A percentile compares a stretch with the other conserved stretches of the same genome.
Conservation (phyloP, 2,113 vertebrate species). For the Epinephelus moara region DNA sequence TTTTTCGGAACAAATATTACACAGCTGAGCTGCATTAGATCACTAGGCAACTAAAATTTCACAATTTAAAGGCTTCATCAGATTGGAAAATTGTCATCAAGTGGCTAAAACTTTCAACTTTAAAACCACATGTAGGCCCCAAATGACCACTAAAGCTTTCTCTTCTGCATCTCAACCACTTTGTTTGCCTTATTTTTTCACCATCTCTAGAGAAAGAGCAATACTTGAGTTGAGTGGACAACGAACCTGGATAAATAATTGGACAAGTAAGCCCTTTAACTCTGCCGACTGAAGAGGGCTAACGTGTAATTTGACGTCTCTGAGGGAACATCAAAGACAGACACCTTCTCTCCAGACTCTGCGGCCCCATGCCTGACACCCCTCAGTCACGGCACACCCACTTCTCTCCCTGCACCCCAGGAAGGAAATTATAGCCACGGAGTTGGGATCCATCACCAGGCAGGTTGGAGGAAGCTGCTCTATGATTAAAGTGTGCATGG, state of each 20-base stretch:
- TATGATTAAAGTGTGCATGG: constrained; percentile 75
- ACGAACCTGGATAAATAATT: constrained; percentile 30
- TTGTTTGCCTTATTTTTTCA: constrained; percentile 8
- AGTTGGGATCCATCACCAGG: constrained; percentile 71
- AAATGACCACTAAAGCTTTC: constrained; percentile 1
- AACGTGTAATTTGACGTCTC: constrained; percentile 57
- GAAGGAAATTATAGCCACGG: constrained; percentile 78
- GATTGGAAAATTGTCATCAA: constrained; percentile 1
- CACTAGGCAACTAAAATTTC: neutral
- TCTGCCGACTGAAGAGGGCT: constrained; percentile 3
- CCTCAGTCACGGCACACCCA: constrained; percentile 73
- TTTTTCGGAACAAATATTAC: constrained; percentile 7
- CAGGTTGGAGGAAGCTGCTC: constrained; percentile 72
- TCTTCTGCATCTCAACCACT: neutral
- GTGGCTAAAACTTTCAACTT: neutral
- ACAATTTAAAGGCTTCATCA: neutral
- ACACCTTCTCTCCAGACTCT: constrained; percentile 70
- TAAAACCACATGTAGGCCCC: constrained; percentile 7
- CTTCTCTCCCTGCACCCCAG: constrained; percentile 71
- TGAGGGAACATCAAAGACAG: constrained; percentile 57
- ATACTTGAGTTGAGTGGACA: constrained; percentile 12
- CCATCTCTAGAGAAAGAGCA: neutral
- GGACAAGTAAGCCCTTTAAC: constrained; percentile 30
- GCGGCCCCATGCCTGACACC: constrained; percentile 65
- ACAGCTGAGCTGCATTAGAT: constrained; percentile 2